Conservation (phyloP, 2,888 invertebrate species). For the Hartigia nigra region DNA sequence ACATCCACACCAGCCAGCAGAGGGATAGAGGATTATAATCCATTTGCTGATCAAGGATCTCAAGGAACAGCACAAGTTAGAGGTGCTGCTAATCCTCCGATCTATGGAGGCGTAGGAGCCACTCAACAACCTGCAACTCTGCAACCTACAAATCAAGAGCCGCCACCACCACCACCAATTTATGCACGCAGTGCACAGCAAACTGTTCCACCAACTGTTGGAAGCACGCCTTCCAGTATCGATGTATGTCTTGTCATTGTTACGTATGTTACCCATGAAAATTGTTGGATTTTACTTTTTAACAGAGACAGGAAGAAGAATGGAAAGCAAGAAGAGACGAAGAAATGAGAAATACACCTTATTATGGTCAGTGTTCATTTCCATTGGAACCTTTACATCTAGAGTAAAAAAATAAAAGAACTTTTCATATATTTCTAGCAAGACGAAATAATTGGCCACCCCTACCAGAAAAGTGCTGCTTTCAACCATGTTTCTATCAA, state of each 20-base stretch:
- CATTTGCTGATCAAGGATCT: conserved; percentile 83
- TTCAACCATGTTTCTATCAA: conserved; percentile 99
- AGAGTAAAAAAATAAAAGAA: neutral
- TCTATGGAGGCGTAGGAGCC: conserved; percentile 55
- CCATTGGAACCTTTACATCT: neutral
- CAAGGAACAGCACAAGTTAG: conserved; percentile 68
- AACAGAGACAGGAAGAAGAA: conserved; percentile 92
- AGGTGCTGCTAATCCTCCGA: conserved; percentile 69
- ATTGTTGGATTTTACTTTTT: conserved; percentile 36
- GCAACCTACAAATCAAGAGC: conserved; percentile 77
- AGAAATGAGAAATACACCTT: conserved; percentile 66
- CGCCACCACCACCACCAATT: conserved; percentile 66
- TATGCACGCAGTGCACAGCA: conserved; percentile 76
- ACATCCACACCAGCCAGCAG: conserved; percentile 77
- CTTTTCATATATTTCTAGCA: conserved; percentile 61
- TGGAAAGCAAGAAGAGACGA: conserved; percentile 75
- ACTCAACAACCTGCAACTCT: conserved; percentile 80
- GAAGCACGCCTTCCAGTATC: conserved; percentile 46
- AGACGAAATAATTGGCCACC: conserved; percentile 99
- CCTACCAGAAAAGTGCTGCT: conserved; percentile 89
- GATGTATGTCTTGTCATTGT: conserved; percentile 42
- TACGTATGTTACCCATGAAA: neutral
- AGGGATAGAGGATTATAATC: conserved; percentile 94
- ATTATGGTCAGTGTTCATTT: conserved; percentile 62
- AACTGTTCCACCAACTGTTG: conserved; percentile 56